Conservation (phyloP, 2,113 vertebrate genomes). For the Willisornis vidua region DNA sequence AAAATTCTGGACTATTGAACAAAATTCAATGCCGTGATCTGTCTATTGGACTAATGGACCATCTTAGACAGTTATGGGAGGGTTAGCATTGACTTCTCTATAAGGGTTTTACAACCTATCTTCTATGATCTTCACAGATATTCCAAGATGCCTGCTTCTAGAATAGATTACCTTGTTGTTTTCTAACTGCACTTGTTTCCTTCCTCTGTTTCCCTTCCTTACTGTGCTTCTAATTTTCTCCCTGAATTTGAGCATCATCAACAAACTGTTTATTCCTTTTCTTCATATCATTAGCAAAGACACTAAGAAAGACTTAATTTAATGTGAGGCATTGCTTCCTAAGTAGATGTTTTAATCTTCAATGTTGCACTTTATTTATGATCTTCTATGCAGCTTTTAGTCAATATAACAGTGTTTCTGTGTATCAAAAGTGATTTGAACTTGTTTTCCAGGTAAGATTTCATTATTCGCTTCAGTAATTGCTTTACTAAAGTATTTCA, state of each 20-base stretch:
- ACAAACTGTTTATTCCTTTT: neutral
- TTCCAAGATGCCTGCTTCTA: neutral
- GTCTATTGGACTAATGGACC: neutral
- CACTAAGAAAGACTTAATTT: neutral
- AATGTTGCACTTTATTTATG: neutral
- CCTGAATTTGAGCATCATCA: neutral
- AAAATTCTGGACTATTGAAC: neutral
- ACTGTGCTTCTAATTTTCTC: neutral
- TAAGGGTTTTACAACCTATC: neutral
- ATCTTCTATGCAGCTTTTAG: neutral
- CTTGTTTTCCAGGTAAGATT: neutral
- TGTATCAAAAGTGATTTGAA: neutral
- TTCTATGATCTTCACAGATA: neutral
- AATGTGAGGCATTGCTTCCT: neutral
- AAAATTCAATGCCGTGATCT: fast-evolving
- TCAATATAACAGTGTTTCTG: neutral
- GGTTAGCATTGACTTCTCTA: neutral
- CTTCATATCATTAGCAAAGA: neutral
- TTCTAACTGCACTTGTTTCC: neutral
- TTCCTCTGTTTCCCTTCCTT: neutral
- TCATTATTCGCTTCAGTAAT: conserved; percentile 1
- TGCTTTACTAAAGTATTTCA: neutral
- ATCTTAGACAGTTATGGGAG: neutral
- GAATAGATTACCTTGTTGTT: neutral
- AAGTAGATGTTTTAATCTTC: neutral